phyloP scores from a whole-genome alignment of 2,888 invertebrate genomes.

The Lamellibrachia columna region DNA sequence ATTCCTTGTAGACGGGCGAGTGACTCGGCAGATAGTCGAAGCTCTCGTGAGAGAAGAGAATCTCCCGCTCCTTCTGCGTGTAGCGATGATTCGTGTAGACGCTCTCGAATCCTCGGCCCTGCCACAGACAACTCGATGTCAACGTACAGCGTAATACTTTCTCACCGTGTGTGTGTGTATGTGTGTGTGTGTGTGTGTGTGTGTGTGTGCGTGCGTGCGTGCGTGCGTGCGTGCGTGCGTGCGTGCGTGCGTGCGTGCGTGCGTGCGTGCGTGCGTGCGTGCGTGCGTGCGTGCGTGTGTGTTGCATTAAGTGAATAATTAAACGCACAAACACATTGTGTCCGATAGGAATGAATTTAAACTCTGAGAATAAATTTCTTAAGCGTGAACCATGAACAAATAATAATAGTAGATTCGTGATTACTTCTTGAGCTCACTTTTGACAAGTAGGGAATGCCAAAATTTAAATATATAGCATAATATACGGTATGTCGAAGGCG shows the following conservation, averaged over 20 bases:
- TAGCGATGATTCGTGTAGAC: conserved; percentile 57
- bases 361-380: too few relatives aligned
- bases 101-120: conserved; percentile 60
- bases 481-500: too few relatives aligned
- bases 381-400: too few relatives aligned
- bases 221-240: neutral
- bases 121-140: neutral
- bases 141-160: neutral
- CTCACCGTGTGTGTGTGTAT: neutral
- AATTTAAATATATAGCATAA: too few relatives aligned
- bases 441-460: too few relatives aligned
- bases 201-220: neutral
- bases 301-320: neutral
- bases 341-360: too few relatives aligned
- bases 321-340: too few relatives aligned
- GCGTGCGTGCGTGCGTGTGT: neutral
- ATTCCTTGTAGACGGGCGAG: conserved; percentile 54
- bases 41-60: conserved; percentile 56
- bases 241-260: neutral
- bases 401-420: too few relatives aligned
- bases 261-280: neutral
- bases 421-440: too few relatives aligned
- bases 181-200: neutral
- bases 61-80: conserved; percentile 54
- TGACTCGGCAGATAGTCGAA: conserved; percentile 58